Conservation (phyloP, 2,888 invertebrate species). For the Cryptus viduatorius region DNA sequence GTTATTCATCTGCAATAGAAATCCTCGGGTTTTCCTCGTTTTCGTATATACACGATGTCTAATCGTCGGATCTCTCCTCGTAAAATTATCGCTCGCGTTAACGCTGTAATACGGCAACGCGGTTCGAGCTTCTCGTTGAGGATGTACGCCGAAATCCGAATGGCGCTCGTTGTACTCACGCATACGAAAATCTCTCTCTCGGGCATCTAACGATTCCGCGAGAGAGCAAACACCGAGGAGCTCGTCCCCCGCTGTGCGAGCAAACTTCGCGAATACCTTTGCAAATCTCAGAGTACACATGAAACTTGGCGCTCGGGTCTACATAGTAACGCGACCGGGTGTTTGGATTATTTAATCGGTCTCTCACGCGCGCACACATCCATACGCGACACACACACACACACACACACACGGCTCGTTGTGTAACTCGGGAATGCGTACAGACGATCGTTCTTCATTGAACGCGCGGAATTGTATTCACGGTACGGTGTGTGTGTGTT, state of each 20-base stretch:
- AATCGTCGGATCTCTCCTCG: neutral
- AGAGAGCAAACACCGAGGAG: too few relatives aligned
- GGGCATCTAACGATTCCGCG: neutral
- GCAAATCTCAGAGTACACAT: conserved; percentile 24
- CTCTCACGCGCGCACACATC: neutral
- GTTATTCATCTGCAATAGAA: neutral
- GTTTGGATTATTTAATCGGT: conserved; percentile 14
- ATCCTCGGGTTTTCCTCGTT: neutral
- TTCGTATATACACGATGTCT: neutral
- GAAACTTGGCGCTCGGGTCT: neutral
- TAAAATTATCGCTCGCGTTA: neutral
- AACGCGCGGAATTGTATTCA: too few relatives aligned
- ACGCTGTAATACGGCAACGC: too few relatives aligned
- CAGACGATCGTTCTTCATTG: too few relatives aligned
- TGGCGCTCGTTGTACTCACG: too few relatives aligned
- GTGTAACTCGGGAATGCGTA: neutral
- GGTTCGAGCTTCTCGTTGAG: too few relatives aligned
- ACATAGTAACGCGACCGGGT: neutral
- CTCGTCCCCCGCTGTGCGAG: neutral
- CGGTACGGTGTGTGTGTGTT: too few relatives aligned
- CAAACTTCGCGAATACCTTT: conserved; percentile 8
- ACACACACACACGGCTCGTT: neutral
- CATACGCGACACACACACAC: neutral
- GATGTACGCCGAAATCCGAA: too few relatives aligned
- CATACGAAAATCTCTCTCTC: neutral